Base-by-base conservation (phyloP, 2,113 vertebrate genomes). In the Labeo rohita region DNA sequence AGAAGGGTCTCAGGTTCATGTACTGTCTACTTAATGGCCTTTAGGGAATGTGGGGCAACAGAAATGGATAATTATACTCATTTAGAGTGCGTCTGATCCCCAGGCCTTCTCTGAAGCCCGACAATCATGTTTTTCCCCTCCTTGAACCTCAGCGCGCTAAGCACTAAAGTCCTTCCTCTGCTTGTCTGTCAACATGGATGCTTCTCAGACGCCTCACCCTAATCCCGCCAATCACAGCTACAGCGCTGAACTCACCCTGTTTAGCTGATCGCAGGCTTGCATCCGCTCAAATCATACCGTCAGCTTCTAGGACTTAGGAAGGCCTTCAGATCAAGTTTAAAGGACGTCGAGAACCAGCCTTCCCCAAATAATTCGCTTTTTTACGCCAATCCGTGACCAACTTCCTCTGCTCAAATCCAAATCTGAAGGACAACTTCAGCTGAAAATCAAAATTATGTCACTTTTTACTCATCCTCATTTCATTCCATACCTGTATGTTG, bases 141-240 rank as follows among this genome's bases (percentile, higher is more conserved):
- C 83, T 85, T 61, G 84, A 81, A 85, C 87, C 45, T 74, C 89
- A 79, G 89, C 85, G 85, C 65, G 77, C 88, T 88, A 90, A 91
- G 87, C 78, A 50, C 86, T 84, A 34, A 70, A 76, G 72, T 65
- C 89, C 63, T 89, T 72, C 90, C 85, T 86, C 65, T 36, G 84
- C 84, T 78, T 84, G 84, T 91, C 89, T 86, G 87, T 92, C 91
- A 91, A 89, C 90, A 85, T n/a, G 50, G 77, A 86, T 85, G 86
- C 81, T 39, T 78, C 78, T 52, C 66, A 80, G 73, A 89, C 79
- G 43, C 72, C 84, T 50, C 77, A 70, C 39, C 56, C 61, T 85
- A 56, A 87, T 89, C 84, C 86, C 5, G 63, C 61, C 73, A 84
- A 77, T 87, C 80, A 87, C 49, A 72, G 52, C 28, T 47, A 18